These are phyloP conservation scores for Pimephales promelas DNA, from an alignment of 2,113 vertebrate genomes.

Conservation along the genomic window DNA sequence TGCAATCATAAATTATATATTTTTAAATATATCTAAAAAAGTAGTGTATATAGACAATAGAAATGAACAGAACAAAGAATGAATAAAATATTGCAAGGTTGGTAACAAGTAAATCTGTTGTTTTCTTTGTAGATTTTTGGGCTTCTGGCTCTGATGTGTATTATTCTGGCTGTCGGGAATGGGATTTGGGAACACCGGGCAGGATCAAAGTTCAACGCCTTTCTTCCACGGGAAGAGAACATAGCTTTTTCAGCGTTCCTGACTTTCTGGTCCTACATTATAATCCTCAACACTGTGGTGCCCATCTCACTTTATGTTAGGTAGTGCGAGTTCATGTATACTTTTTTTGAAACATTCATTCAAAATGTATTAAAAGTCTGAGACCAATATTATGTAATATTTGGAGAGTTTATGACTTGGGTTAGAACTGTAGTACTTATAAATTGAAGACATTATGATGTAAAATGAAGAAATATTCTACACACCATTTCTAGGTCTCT, in stretches of 20 bases:
- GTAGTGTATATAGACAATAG: background rate
- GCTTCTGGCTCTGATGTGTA: slow-evolving; percentile 86
- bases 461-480: background rate
- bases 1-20: too few species aligned
- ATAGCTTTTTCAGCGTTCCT: slow-evolving; percentile 81
- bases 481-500: background rate
- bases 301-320: slow-evolving; percentile 97
- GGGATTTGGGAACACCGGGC: slow-evolving; percentile 83
- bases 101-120: background rate
- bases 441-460: background rate
- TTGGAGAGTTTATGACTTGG: too few species aligned
- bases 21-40: too few species aligned
- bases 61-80: background rate
- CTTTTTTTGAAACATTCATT: background rate
- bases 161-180: slow-evolving; percentile 87
- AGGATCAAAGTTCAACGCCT: slow-evolving; percentile 84
- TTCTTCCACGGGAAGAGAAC: slow-evolving; percentile 80
- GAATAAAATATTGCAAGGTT: background rate
- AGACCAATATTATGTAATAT: too few species aligned
- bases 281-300: slow-evolving; percentile 97
- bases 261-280: slow-evolving; percentile 96
- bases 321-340: slow-evolving; percentile 58
- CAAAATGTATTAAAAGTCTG: too few species aligned
- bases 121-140: slow-evolving; percentile 83
- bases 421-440: too few species aligned